Percentiles rank a stretch among this genome's conserved stretches.
phyloP scores from a whole-genome alignment of 2,888 invertebrate species.

The Drosophila subsilvestris region DNA sequence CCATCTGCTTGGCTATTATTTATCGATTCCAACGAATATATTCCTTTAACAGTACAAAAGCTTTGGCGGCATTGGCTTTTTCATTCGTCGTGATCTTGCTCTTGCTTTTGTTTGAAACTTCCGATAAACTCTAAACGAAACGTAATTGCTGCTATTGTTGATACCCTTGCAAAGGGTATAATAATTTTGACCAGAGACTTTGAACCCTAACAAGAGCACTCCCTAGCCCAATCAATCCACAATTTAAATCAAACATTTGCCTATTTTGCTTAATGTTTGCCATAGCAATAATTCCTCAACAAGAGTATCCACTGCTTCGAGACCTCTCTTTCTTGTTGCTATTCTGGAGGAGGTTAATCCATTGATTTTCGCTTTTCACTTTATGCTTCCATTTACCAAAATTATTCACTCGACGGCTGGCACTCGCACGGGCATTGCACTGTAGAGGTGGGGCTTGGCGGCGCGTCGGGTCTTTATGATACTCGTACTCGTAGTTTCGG shows the following conservation, averaged over 20 bases:
- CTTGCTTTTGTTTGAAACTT: constrained; percentile 13
- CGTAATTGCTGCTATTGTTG: constrained; percentile 4
- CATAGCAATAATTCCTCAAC: neutral
- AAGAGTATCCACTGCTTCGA: neutral
- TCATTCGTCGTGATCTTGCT: constrained; percentile 1
- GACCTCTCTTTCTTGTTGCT: constrained; percentile 21
- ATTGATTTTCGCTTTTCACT: constrained; percentile 67
- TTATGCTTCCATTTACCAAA: constrained; percentile 51
- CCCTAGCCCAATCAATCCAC: neutral
- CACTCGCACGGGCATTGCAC: neutral
- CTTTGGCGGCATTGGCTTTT: too few relatives aligned
- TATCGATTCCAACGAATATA: neutral
- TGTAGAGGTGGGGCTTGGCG: constrained; percentile 14
- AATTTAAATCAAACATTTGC: too few relatives aligned
- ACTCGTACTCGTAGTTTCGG: constrained; percentile 13
- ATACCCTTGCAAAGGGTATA: neutral
- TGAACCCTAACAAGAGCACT: neutral
- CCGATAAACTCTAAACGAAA: constrained; percentile 3
- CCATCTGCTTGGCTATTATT: neutral
- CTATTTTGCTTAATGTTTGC: too few relatives aligned
- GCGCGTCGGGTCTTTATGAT: constrained; percentile 28
- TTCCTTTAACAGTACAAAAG: neutral
- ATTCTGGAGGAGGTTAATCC: constrained; percentile 24
- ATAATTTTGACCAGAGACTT: neutral
- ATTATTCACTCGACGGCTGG: constrained; percentile 46